Evolutionary conservation across 2,113 vertebrate species (phyloP).

Genomic region (Haliaeetus leucogaster): DNA sequence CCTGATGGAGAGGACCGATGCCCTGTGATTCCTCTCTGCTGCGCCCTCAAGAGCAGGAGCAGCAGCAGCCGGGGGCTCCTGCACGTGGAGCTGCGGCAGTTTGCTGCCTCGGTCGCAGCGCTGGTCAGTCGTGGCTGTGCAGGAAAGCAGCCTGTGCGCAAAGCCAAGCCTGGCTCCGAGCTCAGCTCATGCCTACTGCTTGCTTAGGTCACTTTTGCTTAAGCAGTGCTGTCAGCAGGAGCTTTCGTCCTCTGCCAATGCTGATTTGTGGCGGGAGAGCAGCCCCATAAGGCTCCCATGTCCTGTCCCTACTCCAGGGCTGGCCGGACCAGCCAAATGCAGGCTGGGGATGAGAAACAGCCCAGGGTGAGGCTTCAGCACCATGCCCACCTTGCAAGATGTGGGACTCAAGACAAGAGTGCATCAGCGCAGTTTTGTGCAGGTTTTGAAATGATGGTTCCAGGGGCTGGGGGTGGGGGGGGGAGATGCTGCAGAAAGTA

Average conservation of each 20-base stretch:
- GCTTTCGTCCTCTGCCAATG: fast-evolving
- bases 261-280: not conserved
- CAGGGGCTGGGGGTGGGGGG: fast-evolving
- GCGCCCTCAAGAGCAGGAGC: not conserved
- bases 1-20: fast-evolving
- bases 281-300: fast-evolving
- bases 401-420: fast-evolving
- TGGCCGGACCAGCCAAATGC: not conserved
- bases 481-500: not conserved
- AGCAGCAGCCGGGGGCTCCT: not conserved
- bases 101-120: fast-evolving
- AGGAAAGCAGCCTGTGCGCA: not conserved
- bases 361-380: not conserved
- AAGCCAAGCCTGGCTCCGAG: not conserved
- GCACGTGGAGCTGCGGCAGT: fast-evolving
- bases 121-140: fast-evolving
- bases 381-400: fast-evolving
- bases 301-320: fast-evolving
- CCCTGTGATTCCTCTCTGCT: not conserved
- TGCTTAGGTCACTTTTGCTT: not conserved
- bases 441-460: fast-evolving
- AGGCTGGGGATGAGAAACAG: not conserved
- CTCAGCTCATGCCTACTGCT: fast-evolving
- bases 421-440: not conserved
- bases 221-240: not conserved